Evolutionary conservation across 2,113 vertebrate species (phyloP).

Genomic region (Syngnathus typhle): DNA sequence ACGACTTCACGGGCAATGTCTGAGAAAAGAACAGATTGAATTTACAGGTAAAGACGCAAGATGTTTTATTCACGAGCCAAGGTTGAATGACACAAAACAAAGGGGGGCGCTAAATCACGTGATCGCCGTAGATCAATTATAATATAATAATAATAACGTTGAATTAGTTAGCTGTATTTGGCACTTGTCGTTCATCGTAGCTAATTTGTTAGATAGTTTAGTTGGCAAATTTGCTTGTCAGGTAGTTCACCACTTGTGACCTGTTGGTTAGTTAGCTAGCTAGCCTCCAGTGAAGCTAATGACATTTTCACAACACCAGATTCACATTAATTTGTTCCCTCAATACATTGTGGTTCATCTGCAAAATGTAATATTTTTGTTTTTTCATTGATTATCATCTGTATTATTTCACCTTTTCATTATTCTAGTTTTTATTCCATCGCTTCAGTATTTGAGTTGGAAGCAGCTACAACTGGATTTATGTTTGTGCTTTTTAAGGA

Average conservation of each 20-base stretch:
- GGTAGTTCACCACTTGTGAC: too few species aligned
- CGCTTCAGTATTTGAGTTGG: conserved; percentile 1
- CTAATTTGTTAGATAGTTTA: neutral
- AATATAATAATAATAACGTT: too few species aligned
- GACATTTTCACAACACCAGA: conserved; percentile 7
- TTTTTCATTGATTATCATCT: neutral
- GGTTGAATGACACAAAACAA: neutral
- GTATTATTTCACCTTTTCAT: neutral
- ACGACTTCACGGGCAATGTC: neutral
- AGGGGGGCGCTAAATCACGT: too few species aligned
- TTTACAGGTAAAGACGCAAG: neutral
- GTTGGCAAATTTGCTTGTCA: too few species aligned
- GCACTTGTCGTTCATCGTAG: neutral
- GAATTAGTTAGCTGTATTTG: neutral
- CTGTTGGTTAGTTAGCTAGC: too few species aligned
- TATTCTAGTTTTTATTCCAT: neutral
- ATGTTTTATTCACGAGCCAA: neutral
- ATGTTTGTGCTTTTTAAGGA: neutral
- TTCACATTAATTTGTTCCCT: neutral
- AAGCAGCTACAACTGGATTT: conserved; percentile 2
- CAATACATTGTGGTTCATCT: neutral
- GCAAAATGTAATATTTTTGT: neutral
- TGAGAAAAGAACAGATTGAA: neutral
- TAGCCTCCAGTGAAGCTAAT: conserved; percentile 7
- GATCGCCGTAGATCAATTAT: too few species aligned